Percentiles rank a stretch among this genome's conserved stretches.
These are phyloP conservation scores for Choristoneura rosaceana DNA, from an alignment of 2,888 invertebrate species.

Conservation along the genomic window DNA sequence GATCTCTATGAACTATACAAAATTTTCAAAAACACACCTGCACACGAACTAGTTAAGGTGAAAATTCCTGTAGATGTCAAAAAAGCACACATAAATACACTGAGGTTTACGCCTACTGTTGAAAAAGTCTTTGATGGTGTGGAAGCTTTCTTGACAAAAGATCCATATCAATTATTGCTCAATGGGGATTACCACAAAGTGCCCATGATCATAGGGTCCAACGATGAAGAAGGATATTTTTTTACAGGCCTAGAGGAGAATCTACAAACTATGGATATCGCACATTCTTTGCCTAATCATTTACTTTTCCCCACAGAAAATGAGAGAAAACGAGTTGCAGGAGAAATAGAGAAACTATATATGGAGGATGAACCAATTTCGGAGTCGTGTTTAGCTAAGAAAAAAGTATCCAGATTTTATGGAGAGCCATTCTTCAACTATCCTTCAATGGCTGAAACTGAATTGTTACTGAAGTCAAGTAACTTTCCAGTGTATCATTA, in stretches of 20 bases:
- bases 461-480: constrained; percentile 57
- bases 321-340: constrained; percentile 53
- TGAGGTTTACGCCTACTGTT: not conserved
- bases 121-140: constrained; percentile 18
- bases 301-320: constrained; percentile 57
- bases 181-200: constrained; percentile 10
- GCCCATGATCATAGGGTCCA: constrained; percentile 18
- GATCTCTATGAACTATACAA: constrained; percentile 42
- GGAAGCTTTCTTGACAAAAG: constrained; percentile 45
- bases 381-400: constrained; percentile 51
- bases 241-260: constrained; percentile 64
- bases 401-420: constrained; percentile 64
- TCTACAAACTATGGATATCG: constrained; percentile 55
- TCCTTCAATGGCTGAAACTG: constrained; percentile 64
- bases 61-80: constrained; percentile 33
- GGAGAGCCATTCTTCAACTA: constrained; percentile 62
- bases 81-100: constrained; percentile 16
- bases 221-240: constrained; percentile 55
- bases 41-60: constrained; percentile 33
- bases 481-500: constrained; percentile 65
- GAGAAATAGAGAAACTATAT: constrained; percentile 66
- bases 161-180: constrained; percentile 56
- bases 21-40: constrained; percentile 40
- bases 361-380: constrained; percentile 63
- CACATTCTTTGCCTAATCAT: constrained; percentile 68